These are phyloP conservation scores for Pedionomus torquatus DNA, from an alignment of 2,113 vertebrate genomes.

Conservation along the genomic window DNA sequence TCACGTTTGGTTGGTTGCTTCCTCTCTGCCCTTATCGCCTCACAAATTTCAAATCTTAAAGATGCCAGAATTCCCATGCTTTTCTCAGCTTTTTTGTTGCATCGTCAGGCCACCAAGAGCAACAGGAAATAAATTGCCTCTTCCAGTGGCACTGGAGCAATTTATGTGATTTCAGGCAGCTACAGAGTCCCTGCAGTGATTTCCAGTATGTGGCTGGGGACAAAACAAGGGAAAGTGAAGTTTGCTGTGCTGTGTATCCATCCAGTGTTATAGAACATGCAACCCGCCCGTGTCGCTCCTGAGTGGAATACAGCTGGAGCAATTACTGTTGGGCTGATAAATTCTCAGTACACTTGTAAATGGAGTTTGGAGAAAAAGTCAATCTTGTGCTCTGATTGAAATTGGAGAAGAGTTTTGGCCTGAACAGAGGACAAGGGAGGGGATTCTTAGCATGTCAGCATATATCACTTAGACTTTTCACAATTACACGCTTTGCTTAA, in stretches of 20 bases:
- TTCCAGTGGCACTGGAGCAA: not conserved
- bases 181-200: not conserved
- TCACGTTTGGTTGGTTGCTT: not conserved
- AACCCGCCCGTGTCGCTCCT: not conserved
- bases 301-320: not conserved
- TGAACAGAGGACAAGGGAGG: not conserved
- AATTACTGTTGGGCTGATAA: not conserved
- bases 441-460: not conserved
- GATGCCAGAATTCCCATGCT: not conserved
- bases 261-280: not conserved
- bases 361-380: not conserved
- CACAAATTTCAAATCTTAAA: not conserved
- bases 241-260: not conserved
- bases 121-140: not conserved
- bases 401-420: not conserved
- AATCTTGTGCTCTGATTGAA: not conserved
- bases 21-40: not conserved
- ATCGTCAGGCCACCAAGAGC: not conserved
- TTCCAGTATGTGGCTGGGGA: not conserved
- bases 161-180: not conserved
- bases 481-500: not conserved
- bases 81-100: not conserved
- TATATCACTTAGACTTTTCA: not conserved
- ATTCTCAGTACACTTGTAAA: not conserved
- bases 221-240: not conserved